Conservation (phyloP, 2,888 invertebrate species). For the Oscheius onirici region DNA sequence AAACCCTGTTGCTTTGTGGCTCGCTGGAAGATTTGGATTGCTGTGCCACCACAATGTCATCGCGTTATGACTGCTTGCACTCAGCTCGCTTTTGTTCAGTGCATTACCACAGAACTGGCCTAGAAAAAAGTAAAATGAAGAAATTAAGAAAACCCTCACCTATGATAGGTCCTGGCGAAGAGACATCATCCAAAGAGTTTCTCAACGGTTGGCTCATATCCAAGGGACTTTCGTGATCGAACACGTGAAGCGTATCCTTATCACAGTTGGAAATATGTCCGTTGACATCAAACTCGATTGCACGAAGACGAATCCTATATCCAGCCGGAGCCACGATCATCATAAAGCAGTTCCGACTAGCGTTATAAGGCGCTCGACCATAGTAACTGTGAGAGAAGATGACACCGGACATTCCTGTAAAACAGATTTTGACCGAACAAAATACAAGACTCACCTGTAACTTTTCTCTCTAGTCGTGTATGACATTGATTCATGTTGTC, state of each 20-base stretch:
- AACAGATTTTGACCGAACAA: not conserved
- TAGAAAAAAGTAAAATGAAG: conserved; percentile 13
- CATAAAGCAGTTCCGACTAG: conserved; percentile 53
- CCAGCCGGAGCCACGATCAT: conserved; percentile 55
- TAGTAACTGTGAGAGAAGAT: conserved; percentile 53
- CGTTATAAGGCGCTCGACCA: conserved; percentile 50
- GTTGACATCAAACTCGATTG: conserved; percentile 51
- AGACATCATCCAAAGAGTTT: conserved; percentile 46
- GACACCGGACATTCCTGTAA: conserved; percentile 51
- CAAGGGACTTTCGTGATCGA: conserved; percentile 55
- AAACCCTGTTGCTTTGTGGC: conserved; percentile 45
- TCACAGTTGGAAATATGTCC: conserved; percentile 43
- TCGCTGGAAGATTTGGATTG: conserved; percentile 36
- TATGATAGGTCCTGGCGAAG: conserved; percentile 54
- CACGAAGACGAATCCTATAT: conserved; percentile 50
- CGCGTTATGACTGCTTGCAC: conserved; percentile 51
- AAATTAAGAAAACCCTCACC: conserved; percentile 34
- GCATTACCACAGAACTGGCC: conserved; percentile 57
- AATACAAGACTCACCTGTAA: conserved; percentile 36
- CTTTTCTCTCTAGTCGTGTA: conserved; percentile 47
- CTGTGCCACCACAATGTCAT: conserved; percentile 62
- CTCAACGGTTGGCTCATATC: conserved; percentile 43
- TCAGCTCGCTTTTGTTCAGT: conserved; percentile 46
- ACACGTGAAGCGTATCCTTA: conserved; percentile 55
- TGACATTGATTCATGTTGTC: conserved; percentile 52